phyloP scores from a whole-genome alignment of 2,113 vertebrate species.

The Gorsachius goisagi region DNA sequence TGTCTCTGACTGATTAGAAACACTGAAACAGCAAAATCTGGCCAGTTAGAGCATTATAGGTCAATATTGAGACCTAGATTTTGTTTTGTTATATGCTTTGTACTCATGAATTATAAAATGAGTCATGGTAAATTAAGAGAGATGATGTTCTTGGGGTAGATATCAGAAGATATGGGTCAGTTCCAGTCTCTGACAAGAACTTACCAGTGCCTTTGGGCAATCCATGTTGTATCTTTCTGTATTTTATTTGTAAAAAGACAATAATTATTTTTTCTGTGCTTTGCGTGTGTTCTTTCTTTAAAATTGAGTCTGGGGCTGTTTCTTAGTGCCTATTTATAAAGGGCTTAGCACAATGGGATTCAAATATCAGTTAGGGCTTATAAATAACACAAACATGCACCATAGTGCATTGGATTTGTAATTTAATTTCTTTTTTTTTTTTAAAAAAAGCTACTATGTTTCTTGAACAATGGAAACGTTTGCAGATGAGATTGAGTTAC shows the following conservation, averaged over 20 bases:
- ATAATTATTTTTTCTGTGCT: background rate
- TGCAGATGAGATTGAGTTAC: constrained; percentile 92
- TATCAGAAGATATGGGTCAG: background rate
- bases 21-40: background rate
- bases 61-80: background rate
- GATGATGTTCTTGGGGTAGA: background rate
- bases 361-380: background rate
- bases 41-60: background rate
- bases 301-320: background rate
- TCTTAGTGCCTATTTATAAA: background rate
- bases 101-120: background rate
- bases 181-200: background rate
- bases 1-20: background rate
- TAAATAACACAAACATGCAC: background rate
- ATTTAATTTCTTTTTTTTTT: background rate
- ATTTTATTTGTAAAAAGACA: background rate
- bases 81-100: background rate
- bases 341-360: background rate
- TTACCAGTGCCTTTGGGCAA: background rate
- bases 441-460: constrained; percentile 88
- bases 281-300: background rate
- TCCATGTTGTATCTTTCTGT: background rate
- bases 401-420: background rate
- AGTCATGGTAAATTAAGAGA: background rate
- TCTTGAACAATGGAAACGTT: constrained; percentile 94